These are phyloP conservation scores for Athene noctua DNA, from an alignment of 2,113 vertebrate genomes.

Conservation along the genomic window DNA sequence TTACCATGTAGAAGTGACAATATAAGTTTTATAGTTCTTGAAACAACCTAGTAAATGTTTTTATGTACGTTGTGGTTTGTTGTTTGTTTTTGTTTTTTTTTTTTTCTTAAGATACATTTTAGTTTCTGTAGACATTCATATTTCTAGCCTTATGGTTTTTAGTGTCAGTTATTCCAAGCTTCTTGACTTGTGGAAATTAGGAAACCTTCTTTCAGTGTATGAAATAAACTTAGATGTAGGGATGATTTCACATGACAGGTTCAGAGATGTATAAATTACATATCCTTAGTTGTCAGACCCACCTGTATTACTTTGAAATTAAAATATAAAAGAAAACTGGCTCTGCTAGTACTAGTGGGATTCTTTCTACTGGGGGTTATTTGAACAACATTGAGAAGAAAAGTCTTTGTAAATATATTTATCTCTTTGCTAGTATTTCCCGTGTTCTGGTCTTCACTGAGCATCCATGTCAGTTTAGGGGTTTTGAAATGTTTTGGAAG, in stretches of 20 bases:
- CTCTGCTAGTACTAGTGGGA: not conserved
- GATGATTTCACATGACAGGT: not conserved
- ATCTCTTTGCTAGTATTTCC: not conserved
- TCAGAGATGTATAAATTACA: not conserved
- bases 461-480: not conserved
- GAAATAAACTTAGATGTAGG: not conserved
- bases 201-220: not conserved
- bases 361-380: not conserved
- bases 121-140: not conserved
- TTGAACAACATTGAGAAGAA: not conserved
- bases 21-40: not conserved
- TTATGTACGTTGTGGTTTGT: not conserved
- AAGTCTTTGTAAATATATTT: not conserved
- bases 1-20: not conserved
- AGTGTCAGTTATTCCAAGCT: not conserved
- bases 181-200: not conserved
- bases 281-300: not conserved
- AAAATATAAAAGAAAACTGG: not conserved
- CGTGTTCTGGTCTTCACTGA: not conserved
- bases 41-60: not conserved
- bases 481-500: not conserved
- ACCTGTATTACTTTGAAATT: not conserved
- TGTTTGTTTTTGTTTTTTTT: not conserved
- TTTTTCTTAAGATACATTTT: not conserved
- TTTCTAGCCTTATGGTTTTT: not conserved